A percentile compares a stretch with the other conserved stretches of the same genome.
Conservation (phyloP, 2,797 vertebrate genomes). For the Catharus ustulatus region DNA sequence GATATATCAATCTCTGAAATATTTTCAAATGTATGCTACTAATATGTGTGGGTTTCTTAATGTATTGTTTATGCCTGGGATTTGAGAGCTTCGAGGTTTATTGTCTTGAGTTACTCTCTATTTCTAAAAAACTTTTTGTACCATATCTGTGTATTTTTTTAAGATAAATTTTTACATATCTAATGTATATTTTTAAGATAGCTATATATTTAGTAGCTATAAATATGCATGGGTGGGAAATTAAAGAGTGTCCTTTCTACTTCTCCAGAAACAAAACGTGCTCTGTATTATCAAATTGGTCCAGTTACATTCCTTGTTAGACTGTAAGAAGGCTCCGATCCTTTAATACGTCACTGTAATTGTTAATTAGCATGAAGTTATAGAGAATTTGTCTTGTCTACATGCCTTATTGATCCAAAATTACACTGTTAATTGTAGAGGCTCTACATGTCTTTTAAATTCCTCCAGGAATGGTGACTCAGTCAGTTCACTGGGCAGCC, state of each 20-base stretch:
- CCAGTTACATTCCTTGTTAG: background rate
- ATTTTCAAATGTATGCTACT: background rate
- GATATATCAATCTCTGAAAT: background rate
- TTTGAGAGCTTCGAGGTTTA: background rate
- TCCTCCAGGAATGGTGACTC: background rate
- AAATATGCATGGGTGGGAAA: background rate
- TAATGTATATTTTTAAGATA: background rate
- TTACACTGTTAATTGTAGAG: background rate
- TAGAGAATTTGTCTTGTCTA: background rate
- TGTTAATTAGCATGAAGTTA: background rate
- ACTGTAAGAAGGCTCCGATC: background rate
- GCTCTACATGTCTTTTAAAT: background rate
- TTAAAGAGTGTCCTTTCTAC: background rate
- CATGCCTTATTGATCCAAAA: background rate
- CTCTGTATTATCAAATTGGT: background rate
- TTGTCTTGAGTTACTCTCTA: background rate
- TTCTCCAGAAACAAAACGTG: background rate
- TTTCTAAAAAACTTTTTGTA: background rate
- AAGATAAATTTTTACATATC: background rate
- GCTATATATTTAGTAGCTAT: background rate
- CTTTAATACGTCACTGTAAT: background rate
- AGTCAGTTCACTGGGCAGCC: background rate
- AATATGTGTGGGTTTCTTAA: background rate
- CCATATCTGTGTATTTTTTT: background rate
- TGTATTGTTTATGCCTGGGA: fast-evolving